Conservation (phyloP, 1,140 invertebrate species). For the Platyscapa corneri region DNA sequence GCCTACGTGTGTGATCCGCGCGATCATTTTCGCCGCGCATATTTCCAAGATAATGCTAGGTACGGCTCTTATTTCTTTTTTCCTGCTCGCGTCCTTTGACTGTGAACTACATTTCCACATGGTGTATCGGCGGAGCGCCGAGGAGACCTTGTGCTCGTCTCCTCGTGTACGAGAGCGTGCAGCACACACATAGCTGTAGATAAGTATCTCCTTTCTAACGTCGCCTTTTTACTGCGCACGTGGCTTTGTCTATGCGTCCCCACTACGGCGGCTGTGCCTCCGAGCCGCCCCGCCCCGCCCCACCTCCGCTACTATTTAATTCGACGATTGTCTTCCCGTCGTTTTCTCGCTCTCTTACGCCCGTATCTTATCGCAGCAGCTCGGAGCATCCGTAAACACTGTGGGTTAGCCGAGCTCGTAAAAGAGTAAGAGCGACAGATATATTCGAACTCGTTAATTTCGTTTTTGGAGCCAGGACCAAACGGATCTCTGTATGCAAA, state of each 20-base stretch:
- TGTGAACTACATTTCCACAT: slow-evolving; percentile 56
- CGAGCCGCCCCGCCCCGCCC: background rate
- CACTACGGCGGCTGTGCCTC: background rate
- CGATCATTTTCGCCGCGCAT: slow-evolving; percentile 8
- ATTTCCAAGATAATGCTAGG: background rate
- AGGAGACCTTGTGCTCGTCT: slow-evolving; percentile 42
- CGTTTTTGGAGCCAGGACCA: background rate
- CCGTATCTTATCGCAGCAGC: slow-evolving; percentile 1
- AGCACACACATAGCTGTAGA: slow-evolving; percentile 6
- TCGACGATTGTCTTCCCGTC: slow-evolving; percentile 38
- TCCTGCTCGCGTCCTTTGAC: slow-evolving; percentile 44
- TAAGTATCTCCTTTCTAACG: slow-evolving; percentile 49
- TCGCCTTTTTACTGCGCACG: slow-evolving; percentile 45
- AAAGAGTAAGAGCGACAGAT: background rate
- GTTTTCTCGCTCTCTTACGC: slow-evolving; percentile 31
- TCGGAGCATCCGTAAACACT: background rate
- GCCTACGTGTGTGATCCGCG: background rate
- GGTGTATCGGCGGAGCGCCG: slow-evolving; percentile 33
- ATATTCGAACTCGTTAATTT: slow-evolving; percentile 19
- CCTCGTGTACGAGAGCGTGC: slow-evolving; percentile 16
- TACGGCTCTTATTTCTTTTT: slow-evolving; percentile 48
- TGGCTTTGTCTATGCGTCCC: slow-evolving; percentile 24
- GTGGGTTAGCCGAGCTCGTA: background rate
- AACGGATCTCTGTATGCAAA: background rate
- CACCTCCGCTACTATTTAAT: background rate